phyloP scores from a whole-genome alignment of 2,113 vertebrate species.

The Anhinga anhinga region DNA sequence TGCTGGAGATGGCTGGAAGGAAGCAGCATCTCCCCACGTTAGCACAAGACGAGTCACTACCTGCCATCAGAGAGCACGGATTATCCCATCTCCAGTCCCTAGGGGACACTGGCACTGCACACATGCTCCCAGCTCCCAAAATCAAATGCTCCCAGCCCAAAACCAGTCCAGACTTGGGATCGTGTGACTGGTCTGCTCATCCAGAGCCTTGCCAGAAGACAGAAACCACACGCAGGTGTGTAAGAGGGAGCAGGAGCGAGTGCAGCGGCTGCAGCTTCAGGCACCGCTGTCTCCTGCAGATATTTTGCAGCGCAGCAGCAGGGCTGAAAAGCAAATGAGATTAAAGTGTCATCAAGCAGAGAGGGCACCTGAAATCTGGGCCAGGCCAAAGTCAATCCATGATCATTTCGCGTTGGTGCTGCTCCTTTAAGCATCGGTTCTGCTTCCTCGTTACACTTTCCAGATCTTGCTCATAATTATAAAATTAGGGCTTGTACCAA shows the following conservation, averaged over 20 bases:
- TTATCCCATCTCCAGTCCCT: conserved; percentile 22
- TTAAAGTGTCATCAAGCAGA: not conserved
- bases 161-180: not conserved
- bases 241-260: not conserved
- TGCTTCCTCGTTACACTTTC: not conserved
- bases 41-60: not conserved
- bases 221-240: not conserved
- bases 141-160: not conserved
- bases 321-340: not conserved
- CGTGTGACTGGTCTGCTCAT: not conserved
- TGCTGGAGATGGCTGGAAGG: not conserved
- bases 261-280: not conserved
- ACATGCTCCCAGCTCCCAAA: not conserved
- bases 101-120: conserved; percentile 41
- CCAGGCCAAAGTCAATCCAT: not conserved
- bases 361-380: not conserved
- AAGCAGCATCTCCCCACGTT: not conserved
- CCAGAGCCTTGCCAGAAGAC: not conserved
- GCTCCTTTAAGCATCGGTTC: not conserved
- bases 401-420: not conserved
- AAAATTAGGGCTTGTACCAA: not conserved
- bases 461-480: not conserved
- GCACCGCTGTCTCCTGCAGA: not conserved
- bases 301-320: not conserved
- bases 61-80: not conserved